Percentiles rank a stretch among this genome's conserved stretches.
Conservation (phyloP, 2,888 invertebrate genomes). For the Vannuccia rotundouncinata region DNA sequence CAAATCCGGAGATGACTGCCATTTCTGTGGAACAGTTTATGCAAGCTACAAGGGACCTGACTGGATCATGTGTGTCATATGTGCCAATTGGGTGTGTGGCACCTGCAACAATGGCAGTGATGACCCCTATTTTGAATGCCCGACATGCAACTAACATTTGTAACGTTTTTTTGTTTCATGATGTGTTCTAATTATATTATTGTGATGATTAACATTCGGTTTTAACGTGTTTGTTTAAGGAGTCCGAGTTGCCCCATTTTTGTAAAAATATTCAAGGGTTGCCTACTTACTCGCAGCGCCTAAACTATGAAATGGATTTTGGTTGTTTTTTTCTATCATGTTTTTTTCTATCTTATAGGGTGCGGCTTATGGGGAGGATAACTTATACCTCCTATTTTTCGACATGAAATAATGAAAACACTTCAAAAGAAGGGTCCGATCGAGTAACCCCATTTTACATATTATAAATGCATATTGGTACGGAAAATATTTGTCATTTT, state of each 20-base stretch:
- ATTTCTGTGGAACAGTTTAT: constrained; percentile 24
- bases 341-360: constrained; percentile 13
- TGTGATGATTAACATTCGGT: constrained; percentile 23
- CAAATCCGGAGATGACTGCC: too few species aligned
- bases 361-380: constrained; percentile 19
- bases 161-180: constrained; percentile 21
- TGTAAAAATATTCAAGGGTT: constrained; percentile 23
- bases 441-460: constrained; percentile 8
- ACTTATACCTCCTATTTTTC: constrained; percentile 18
- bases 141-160: constrained; percentile 26
- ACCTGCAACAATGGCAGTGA: constrained; percentile 10
- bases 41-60: constrained; percentile 22
- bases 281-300: constrained; percentile 15
- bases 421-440: constrained; percentile 23
- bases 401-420: constrained; percentile 26
- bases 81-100: constrained; percentile 23
- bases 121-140: constrained; percentile 23
- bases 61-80: constrained; percentile 20
- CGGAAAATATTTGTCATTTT: too few species aligned
- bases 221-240: constrained; percentile 24
- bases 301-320: constrained; percentile 15
- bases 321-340: constrained; percentile 26
- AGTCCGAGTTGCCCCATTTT: constrained; percentile 15
- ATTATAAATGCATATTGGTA: neutral
- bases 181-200: constrained; percentile 26